Base-by-base conservation (phyloP, 2,797 vertebrate species). In the Ceyx erithaca region DNA sequence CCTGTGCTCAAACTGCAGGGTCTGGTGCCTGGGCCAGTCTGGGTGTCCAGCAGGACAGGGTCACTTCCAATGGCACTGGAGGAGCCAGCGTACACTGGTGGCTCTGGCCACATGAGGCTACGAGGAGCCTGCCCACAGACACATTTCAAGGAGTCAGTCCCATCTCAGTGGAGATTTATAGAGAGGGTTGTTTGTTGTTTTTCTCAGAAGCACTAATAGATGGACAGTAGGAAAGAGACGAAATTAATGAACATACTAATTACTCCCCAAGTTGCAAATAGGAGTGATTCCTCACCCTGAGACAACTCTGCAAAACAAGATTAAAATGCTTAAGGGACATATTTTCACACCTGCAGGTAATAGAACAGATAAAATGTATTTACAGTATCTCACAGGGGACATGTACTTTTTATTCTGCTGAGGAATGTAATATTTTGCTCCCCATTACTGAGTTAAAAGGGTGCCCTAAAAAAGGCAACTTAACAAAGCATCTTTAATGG, bases 221-320 rank as follows among this genome's bases (percentile, higher is more conserved):
- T 85, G 67, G 92, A 96, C 87, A 78, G 75, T 71, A 90, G 88
- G 81, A 93, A 94, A 89, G 78, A 93, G 92, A 85, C 96, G 85
- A 96, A 96, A 97, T 96, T 97, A 97, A 97, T 93, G 85, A 96
- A 96, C 77, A 33, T 8, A 66, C 72, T 96, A 96, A 97, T 97
- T 96, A 96, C 89, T 92, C 93, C 94, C 77, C 88, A 96, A 97
- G 91, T 82, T 96, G 86, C 94, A 97, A 97, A 96, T 79, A 89
- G 92, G 90, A 96, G 93, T 4, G 31, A 97, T 97, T 95, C 69
- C 72, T 96, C 96, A 97, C 79, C 86, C 84, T 31, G 92, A 96
- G 95, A 96, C 96, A 97, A 95, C 91, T 90, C 96, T 95, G 91
- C 94, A 95, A 97, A 97, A 96, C 93, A 96, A 95, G 94, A 97